A percentile compares a stretch with the other conserved stretches of the same genome.
phyloP scores from a whole-genome alignment of 2,888 invertebrate species.

The Rhamnusium bicolor region DNA sequence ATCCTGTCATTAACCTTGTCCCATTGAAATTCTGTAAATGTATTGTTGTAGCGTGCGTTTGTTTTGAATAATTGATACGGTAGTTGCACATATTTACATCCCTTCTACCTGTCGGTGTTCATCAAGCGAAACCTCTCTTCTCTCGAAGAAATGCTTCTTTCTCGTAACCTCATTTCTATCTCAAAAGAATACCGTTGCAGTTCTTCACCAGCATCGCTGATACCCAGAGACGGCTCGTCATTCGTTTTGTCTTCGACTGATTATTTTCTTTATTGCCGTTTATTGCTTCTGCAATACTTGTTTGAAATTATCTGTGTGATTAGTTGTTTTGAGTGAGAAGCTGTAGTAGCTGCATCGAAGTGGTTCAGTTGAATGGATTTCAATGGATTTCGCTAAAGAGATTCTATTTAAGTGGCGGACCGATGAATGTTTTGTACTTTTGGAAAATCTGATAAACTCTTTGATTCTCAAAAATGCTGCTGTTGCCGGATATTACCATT shows the following conservation, averaged over 20 bases:
- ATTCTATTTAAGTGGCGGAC: neutral
- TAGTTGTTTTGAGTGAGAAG: conserved; percentile 26
- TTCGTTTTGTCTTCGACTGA: conserved; percentile 47
- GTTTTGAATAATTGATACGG: conserved; percentile 53
- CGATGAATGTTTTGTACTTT: conserved; percentile 64
- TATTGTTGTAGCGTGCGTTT: conserved; percentile 42
- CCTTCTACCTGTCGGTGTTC: conserved; percentile 56
- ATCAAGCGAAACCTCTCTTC: conserved; percentile 62
- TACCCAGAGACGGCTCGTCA: conserved; percentile 56
- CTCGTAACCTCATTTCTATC: conserved; percentile 66
- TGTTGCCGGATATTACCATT: conserved; percentile 66
- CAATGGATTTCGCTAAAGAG: conserved; percentile 6
- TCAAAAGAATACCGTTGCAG: conserved; percentile 64
- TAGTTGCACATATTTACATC: conserved; percentile 51
- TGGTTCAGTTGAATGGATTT: neutral
- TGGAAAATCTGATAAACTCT: conserved; percentile 62
- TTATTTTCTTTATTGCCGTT: conserved; percentile 42
- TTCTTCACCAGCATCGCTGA: conserved; percentile 57
- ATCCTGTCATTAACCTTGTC: conserved; percentile 40
- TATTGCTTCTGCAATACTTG: neutral
- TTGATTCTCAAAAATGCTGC: conserved; percentile 61
- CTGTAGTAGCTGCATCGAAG: conserved; percentile 10
- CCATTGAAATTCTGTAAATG: conserved; percentile 36
- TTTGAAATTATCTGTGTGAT: neutral
- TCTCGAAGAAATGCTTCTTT: conserved; percentile 58